A percentile compares a stretch with the other conserved stretches of the same genome.
Conservation (phyloP, 2,888 invertebrate species). For the Molorchus minor region DNA sequence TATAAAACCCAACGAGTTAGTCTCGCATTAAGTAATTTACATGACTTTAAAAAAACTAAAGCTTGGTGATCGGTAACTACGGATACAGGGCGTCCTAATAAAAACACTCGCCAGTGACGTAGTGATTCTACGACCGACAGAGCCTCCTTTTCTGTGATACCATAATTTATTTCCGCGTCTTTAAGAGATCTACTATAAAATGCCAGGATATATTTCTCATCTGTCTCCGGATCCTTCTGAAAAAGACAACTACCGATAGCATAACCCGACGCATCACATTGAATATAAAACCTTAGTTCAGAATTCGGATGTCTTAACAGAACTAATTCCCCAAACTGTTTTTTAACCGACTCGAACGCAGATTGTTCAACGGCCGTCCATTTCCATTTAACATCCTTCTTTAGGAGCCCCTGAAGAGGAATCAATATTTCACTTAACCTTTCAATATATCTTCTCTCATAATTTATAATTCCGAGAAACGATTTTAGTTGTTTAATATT, state of each 20-base stretch:
- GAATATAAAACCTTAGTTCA: conserved; percentile 16
- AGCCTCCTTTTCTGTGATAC: conserved; percentile 40
- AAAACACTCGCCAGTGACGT: conserved; percentile 45
- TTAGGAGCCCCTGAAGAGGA: conserved; percentile 6
- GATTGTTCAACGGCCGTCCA: conserved; percentile 8
- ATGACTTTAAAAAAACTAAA: conserved; percentile 44
- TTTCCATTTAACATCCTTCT: conserved; percentile 12
- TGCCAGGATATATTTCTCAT: conserved; percentile 4
- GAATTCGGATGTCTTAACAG: conserved; percentile 15
- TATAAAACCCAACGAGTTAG: conserved; percentile 44
- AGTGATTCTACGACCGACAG: conserved; percentile 44
- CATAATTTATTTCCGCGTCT: conserved; percentile 26
- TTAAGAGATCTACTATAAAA: conserved; percentile 27
- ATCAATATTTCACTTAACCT: background rate
- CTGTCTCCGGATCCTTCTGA: conserved; percentile 3
- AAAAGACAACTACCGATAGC: conserved; percentile 17
- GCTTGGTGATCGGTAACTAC: conserved; percentile 47
- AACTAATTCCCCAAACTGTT: conserved; percentile 1
- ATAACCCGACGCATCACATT: conserved; percentile 22
- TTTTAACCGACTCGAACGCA: conserved; percentile 9
- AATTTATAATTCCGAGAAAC: conserved; percentile 18
- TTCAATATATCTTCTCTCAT: conserved; percentile 3
- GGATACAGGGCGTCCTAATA: conserved; percentile 37
- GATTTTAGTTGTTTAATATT: conserved; percentile 27
- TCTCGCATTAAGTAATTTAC: conserved; percentile 40